phyloP scores from a whole-genome alignment of 2,888 invertebrate genomes.

The Lepidocyrtoides sp. region DNA sequence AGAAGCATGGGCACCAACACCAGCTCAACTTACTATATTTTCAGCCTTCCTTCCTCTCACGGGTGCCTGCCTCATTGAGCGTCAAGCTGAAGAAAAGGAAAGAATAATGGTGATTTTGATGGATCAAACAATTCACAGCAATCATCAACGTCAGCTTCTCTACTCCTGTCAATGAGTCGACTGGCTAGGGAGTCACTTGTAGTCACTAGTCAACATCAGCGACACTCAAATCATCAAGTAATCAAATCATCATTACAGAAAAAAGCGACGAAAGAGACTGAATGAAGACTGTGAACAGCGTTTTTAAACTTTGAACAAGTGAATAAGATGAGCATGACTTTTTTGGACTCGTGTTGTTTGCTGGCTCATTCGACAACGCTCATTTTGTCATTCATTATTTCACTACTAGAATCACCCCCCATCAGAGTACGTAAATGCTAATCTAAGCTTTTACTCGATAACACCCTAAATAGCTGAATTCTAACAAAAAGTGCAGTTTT shows the following conservation, averaged over 20 bases:
- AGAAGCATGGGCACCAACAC: not conserved
- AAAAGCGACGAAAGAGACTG: not conserved
- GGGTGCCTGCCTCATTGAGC: slow-evolving; percentile 17
- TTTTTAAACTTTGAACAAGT: not conserved
- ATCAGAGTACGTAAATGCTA: not conserved
- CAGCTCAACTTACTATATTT: not conserved
- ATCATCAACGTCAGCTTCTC: slow-evolving; percentile 54
- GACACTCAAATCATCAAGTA: slow-evolving; percentile 6
- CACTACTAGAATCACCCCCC: not conserved
- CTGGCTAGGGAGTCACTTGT: slow-evolving; percentile 39
- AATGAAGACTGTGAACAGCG: not conserved
- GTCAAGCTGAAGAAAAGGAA: too few species aligned
- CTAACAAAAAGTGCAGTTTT: slow-evolving; percentile 29
- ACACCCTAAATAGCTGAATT: not conserved
- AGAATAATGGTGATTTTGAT: slow-evolving; percentile 59
- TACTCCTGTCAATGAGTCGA: slow-evolving; percentile 58
- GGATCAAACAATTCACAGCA: slow-evolving; percentile 63
- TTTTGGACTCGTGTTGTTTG: slow-evolving; percentile 49
- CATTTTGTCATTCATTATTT: slow-evolving; percentile 51
- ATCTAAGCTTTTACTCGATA: not conserved
- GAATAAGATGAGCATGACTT: not conserved
- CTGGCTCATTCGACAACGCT: slow-evolving; percentile 51
- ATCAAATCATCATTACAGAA: not conserved
- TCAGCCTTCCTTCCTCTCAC: not conserved
- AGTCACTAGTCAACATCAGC: not conserved